Evolutionary conservation across 2,888 invertebrate species (phyloP).

Genomic region (Eupithecia vulgata): DNA sequence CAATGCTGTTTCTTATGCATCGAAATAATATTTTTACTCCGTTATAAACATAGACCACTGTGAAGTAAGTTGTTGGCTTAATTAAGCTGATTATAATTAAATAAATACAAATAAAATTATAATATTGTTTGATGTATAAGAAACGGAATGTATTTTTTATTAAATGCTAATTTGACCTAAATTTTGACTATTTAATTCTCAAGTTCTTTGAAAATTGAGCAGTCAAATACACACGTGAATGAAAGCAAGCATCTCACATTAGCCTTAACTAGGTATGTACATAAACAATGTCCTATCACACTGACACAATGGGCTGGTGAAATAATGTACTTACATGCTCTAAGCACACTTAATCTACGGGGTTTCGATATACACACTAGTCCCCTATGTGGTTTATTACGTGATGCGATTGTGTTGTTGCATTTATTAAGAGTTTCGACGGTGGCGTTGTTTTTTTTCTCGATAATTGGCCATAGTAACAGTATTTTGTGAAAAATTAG

Average conservation of each 20-base stretch:
- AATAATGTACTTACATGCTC: conserved; percentile 6
- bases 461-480: background rate
- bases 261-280: background rate
- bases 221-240: conserved; percentile 31
- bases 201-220: conserved; percentile 19
- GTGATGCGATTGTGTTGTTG: background rate
- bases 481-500: background rate
- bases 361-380: background rate
- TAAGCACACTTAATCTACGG: background rate
- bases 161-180: conserved; percentile 20
- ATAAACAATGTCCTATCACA: background rate
- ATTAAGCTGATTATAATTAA: background rate
- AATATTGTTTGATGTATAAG: conserved; percentile 2
- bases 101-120: too few relatives aligned
- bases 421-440: background rate
- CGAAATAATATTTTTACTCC: background rate
- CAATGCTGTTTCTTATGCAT: conserved; percentile 16
- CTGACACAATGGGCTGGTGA: conserved; percentile 18
- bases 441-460: background rate
- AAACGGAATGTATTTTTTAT: conserved; percentile 15
- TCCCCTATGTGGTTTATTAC: background rate
- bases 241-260: conserved; percentile 28
- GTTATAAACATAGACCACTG: background rate
- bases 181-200: conserved; percentile 27
- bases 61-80: background rate